A percentile compares a stretch with the other conserved stretches of the same genome.
Evolutionary conservation across 2,888 invertebrate genomes (phyloP).

Genomic region (Dryobotodes eremita): DNA sequence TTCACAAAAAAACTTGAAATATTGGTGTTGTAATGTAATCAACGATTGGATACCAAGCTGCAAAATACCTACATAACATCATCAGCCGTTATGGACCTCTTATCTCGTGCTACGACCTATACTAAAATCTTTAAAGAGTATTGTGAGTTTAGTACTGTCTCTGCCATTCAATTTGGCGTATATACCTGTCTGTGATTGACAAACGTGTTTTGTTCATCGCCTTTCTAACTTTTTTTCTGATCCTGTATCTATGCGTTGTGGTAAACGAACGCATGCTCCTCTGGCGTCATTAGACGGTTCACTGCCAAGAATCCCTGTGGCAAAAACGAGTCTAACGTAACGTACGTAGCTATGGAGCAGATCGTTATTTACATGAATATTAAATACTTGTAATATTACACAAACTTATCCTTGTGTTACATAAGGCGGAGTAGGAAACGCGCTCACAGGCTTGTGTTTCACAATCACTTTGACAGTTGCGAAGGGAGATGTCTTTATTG

Average conservation of each 20-base stretch:
- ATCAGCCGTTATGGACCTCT: background rate
- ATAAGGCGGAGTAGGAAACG: constrained; percentile 11
- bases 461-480: background rate
- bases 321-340: constrained; percentile 54
- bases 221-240: constrained; percentile 32
- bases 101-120: background rate
- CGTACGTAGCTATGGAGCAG: constrained; percentile 34
- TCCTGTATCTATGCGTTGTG: constrained; percentile 35
- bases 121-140: background rate
- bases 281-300: constrained; percentile 67
- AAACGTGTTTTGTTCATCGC: constrained; percentile 22
- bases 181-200: constrained; percentile 17
- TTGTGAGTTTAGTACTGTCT: background rate
- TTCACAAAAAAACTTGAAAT: constrained; percentile 46
- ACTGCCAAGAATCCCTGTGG: constrained; percentile 70
- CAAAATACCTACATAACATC: constrained; percentile 7
- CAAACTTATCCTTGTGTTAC: constrained; percentile 22
- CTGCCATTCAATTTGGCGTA: constrained; percentile 8
- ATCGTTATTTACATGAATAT: constrained; percentile 48
- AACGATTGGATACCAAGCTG: constrained; percentile 9
- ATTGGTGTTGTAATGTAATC: constrained; percentile 38
- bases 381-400: constrained; percentile 23
- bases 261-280: constrained; percentile 36
- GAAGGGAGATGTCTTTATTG: constrained; percentile 14
- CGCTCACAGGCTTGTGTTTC: background rate